Evolutionary conservation across 2,888 invertebrate species (phyloP), one percentile per base, ranked within the genome.

Genomic region (Drosophila kanekoi): DNA sequence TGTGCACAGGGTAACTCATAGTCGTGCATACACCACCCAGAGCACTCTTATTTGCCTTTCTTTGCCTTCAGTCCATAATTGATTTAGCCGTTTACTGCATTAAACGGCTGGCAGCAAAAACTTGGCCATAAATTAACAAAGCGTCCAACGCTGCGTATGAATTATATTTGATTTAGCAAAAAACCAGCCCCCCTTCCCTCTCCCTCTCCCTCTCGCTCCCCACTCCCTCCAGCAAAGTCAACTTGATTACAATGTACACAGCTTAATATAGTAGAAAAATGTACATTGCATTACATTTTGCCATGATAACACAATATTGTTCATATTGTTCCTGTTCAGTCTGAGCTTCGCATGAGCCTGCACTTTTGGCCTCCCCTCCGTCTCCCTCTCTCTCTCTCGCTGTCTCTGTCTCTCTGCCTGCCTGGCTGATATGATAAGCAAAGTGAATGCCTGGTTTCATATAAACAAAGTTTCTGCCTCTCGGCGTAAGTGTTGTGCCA

Each of bases 21-120:
- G 28, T 28, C 28, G 28, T 28, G 2, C 28, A 28, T n/a, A n/a
- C n/a, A n/a, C n/a, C 0, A 28, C 28, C 28, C 28, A n/a, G 8
- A 28, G n/a, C 8, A 28, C 8, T 8, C 28, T 28, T 9, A 10
- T n/a, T 44, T 23, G 23, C 9, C 9, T n/a, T 10, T 37, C 49
- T 16, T 69, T 64, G 63, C 52, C 41, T n/a, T 33, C 16, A 43
- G 14, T 60, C 60, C 70, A 62, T 86, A 88, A 85, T 85, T 85
- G 81, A 86, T 85, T 88, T 83, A 86, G 77, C 72, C 87, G 67
- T 85, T 85, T 72, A 79, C 69, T 83, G 73, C 81, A 86, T 86
- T 84, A 86, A 75, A 75, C 65, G 62, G 40, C 38, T 23, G 11
- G 8, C 40, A 56, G 38, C 64, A 68, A 73, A 61, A 73, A 70